Conservation (phyloP, 1,140 invertebrate genomes). For the Drosophila baimaii region DNA sequence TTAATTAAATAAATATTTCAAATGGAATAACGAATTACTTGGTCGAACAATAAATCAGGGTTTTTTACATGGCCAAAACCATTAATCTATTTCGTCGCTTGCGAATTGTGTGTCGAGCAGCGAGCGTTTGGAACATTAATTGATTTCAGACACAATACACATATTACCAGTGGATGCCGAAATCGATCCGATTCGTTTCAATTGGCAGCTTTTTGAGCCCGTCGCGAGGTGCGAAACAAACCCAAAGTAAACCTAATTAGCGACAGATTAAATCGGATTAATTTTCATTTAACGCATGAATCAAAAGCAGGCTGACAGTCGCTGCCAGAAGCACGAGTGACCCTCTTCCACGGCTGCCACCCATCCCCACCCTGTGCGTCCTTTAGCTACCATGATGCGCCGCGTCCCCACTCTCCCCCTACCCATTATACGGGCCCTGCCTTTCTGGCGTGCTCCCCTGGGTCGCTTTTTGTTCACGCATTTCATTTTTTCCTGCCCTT, state of each 20-base stretch:
- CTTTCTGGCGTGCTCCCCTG: slow-evolving; percentile 33
- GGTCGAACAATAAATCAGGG: slow-evolving; percentile 40
- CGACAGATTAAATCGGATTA: slow-evolving; percentile 83
- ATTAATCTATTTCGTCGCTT: slow-evolving; percentile 50
- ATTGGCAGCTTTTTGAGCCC: slow-evolving; percentile 18
- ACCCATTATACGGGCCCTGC: slow-evolving; percentile 18
- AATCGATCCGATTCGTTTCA: slow-evolving; percentile 37
- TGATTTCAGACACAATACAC: slow-evolving; percentile 44
- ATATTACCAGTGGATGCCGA: slow-evolving; percentile 21
- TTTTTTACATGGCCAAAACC: slow-evolving; percentile 14
- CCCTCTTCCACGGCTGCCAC: slow-evolving; percentile 1
- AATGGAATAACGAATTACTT: slow-evolving; percentile 22
- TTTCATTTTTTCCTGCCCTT: slow-evolving; percentile 37
- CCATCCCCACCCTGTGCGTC: background rate
- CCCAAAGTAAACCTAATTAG: slow-evolving; percentile 83
- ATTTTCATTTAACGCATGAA: slow-evolving; percentile 83
- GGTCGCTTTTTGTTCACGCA: slow-evolving; percentile 52
- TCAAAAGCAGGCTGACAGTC: slow-evolving; percentile 73
- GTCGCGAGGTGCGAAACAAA: slow-evolving; percentile 74
- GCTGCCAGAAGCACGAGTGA: slow-evolving; percentile 56
- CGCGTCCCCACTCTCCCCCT: background rate
- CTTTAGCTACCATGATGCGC: background rate
- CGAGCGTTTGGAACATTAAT: slow-evolving; percentile 30
- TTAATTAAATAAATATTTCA: slow-evolving; percentile 43
- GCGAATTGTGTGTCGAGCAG: slow-evolving; percentile 32